phyloP scores from a whole-genome alignment of 2,113 vertebrate genomes.

The Ammodytes dubius region DNA sequence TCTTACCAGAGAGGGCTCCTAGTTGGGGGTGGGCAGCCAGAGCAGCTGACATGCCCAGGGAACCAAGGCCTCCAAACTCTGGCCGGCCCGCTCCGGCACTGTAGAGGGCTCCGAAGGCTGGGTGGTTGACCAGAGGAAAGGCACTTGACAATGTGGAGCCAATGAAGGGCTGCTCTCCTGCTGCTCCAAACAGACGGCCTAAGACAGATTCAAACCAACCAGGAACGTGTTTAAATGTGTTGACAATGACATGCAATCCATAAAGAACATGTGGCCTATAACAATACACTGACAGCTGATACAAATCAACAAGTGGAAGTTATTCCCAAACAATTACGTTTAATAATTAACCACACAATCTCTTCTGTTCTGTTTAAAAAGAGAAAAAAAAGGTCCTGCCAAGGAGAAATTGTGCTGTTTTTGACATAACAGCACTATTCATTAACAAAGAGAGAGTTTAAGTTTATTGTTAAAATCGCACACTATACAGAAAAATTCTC shows the following conservation, averaged over 20 bases:
- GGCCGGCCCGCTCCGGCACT: constrained; percentile 88
- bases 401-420: not conserved
- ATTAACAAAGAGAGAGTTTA: constrained; percentile 2
- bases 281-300: not conserved
- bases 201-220: constrained; percentile 35
- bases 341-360: constrained; percentile 6
- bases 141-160: constrained; percentile 92
- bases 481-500: constrained; percentile 6
- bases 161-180: constrained; percentile 91
- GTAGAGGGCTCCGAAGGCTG: constrained; percentile 89
- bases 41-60: constrained; percentile 91
- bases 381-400: not conserved
- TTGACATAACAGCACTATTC: constrained; percentile 8
- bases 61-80: constrained; percentile 93
- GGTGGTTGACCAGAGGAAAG: constrained; percentile 93
- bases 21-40: constrained; percentile 92
- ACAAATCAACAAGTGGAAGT: constrained; percentile 36
- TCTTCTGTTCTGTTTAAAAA: not conserved
- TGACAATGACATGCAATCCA: constrained; percentile 22
- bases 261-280: not conserved
- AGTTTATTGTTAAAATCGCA: not conserved
- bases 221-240: constrained; percentile 52
- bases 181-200: constrained; percentile 92
- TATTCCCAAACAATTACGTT: not conserved
- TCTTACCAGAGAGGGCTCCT: constrained; percentile 91